These are phyloP conservation scores for Spilosoma lubricipeda DNA, from an alignment of 2,888 invertebrate species.

Conservation along the genomic window DNA sequence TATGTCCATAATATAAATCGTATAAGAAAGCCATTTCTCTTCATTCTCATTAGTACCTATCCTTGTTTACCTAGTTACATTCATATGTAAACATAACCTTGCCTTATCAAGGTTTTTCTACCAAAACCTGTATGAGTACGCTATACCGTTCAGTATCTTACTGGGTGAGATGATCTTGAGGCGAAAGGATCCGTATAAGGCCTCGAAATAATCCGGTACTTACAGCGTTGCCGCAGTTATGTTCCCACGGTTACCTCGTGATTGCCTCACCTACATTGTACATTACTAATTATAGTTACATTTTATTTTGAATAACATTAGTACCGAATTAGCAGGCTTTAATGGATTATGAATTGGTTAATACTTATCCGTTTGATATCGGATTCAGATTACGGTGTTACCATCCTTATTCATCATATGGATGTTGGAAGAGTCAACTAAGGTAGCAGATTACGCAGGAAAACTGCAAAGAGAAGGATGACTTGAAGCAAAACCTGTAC, in stretches of 20 bases:
- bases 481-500: no score
- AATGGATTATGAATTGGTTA: constrained; percentile 34
- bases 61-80: background rate
- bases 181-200: constrained; percentile 58
- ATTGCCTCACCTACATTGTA: constrained; percentile 54
- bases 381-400: no score
- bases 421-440: no score
- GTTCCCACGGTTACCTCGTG: constrained; percentile 70
- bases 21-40: background rate
- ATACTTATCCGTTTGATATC: constrained; percentile 1
- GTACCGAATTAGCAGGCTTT: constrained; percentile 30
- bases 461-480: no score
- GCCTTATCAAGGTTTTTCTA: constrained; percentile 12
- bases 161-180: constrained; percentile 54
- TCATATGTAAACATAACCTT: background rate
- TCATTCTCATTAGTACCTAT: background rate
- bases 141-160: constrained; percentile 44
- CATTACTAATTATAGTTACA: constrained; percentile 54
- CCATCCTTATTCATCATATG: no score
- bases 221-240: constrained; percentile 36
- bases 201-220: constrained; percentile 54
- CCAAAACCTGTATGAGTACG: constrained; percentile 22
- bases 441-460: no score
- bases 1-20: background rate
- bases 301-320: constrained; percentile 42